Conservation (phyloP, 2,113 vertebrate genomes). For the Motacilla tschutschensis region DNA sequence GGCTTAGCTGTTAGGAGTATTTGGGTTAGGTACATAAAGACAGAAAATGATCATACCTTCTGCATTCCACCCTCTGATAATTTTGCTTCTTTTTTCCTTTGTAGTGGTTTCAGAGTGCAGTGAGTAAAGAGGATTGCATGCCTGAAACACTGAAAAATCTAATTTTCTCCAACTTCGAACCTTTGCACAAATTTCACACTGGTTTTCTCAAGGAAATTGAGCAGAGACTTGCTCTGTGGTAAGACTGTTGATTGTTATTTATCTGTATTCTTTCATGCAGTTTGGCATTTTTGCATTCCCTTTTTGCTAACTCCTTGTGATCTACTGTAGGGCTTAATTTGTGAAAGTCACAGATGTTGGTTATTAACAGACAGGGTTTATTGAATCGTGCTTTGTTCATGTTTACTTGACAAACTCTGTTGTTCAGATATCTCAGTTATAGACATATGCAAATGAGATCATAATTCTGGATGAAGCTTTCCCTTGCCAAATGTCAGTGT, state of each 20-base stretch:
- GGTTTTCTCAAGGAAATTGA: constrained; percentile 96
- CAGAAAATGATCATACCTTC: background rate
- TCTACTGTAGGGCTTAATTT: background rate
- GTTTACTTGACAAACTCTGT: constrained; percentile 2
- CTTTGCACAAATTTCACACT: constrained; percentile 93
- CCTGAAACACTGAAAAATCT: constrained; percentile 85
- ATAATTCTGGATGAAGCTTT: background rate
- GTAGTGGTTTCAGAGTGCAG: constrained; percentile 87
- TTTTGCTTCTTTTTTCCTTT: background rate
- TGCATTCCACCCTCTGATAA: background rate
- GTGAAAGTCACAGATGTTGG: background rate
- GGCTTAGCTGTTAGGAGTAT: background rate
- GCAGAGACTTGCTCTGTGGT: constrained; percentile 93
- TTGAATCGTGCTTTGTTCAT: background rate
- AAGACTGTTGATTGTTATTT: constrained; percentile 59
- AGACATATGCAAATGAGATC: background rate
- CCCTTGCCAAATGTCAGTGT: background rate
- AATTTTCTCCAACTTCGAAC: constrained; percentile 90
- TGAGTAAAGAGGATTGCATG: constrained; percentile 86
- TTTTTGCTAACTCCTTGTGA: background rate
- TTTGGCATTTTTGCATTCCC: background rate
- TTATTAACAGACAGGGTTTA: background rate
- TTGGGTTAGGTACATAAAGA: background rate
- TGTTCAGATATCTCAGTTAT: background rate
- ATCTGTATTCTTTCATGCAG: background rate